These are phyloP conservation scores for Holcopasites calliopsidis DNA, from an alignment of 1,140 invertebrate genomes.

Conservation along the genomic window DNA sequence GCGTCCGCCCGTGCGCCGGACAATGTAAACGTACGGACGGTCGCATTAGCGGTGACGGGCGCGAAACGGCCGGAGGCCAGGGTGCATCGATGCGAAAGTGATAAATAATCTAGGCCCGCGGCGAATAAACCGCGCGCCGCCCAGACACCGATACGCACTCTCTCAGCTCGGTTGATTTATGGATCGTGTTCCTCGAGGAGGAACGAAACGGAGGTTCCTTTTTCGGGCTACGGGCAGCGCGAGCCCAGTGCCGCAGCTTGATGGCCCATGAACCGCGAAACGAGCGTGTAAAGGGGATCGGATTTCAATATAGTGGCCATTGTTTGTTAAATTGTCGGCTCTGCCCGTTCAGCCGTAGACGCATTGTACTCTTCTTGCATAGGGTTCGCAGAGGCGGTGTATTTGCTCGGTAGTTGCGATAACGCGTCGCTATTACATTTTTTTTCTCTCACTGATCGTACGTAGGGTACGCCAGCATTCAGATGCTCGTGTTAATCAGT, in stretches of 20 bases:
- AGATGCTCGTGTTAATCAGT: too few species aligned
- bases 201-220: background rate
- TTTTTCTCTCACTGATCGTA: too few species aligned
- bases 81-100: conserved; percentile 29
- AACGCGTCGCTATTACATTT: too few species aligned
- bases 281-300: background rate
- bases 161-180: conserved; percentile 30
- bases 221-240: background rate
- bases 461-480: too few species aligned
- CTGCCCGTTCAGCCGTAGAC: background rate
- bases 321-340: conserved; percentile 64
- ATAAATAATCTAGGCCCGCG: conserved; percentile 39
- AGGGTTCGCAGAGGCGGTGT: too few species aligned
- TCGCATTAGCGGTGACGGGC: conserved; percentile 34
- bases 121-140: conserved; percentile 4
- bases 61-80: too few species aligned
- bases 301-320: conserved; percentile 48
- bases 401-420: too few species aligned
- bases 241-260: background rate
- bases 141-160: conserved; percentile 32
- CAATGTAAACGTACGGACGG: too few species aligned
- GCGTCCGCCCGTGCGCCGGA: too few species aligned
- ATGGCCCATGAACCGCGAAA: conserved; percentile 11
- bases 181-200: conserved; percentile 15
- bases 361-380: background rate